Evolutionary conservation across 2,113 vertebrate species (phyloP), one percentile per base, ranked within the genome.

Genomic region (rabbit (Oryctolagus cuniculus)): DNA sequence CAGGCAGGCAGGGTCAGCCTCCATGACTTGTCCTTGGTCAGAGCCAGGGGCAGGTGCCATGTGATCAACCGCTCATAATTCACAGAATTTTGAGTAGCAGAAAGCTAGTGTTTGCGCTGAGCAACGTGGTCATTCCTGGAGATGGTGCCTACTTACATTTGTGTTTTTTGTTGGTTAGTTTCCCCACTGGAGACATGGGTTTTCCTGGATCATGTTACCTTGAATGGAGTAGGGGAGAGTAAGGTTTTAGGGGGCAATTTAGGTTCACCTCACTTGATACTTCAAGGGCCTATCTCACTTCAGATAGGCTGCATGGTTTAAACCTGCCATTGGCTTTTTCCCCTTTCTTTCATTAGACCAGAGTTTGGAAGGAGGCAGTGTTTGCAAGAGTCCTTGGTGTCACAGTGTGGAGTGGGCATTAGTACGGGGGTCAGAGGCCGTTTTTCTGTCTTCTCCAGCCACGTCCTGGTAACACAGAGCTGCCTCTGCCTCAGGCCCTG

Each of bases 1-100:
- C 91, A 91, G 73, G 85, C 90, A 80, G 44, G 19, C 63, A 67
- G 89, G 89, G 49, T 15, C 31, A 84, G 75, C 75, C 38, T 94
- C 67, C 25, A 8, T n/a, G 69, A 74, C 58, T 95, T 87, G 83
- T 25, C 90, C 73, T 91, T 89, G 79, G 11, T 63, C 4, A 2
- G 6, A 22, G 53, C 34, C 25, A 13, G 9, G 53, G 49, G 22
- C 10, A 80, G n/a, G 34, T 66, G 93, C 55, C 44, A 44, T 9
- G 7, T 1, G 44, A 44, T 44, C 73, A 85, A 17, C 80, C 4
- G 44, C 44, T 27, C 49, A 6, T 5, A 4, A 1, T 83, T 63
- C 22, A 10, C 15, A 31, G 53, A 53, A 82, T 89, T 19, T 79
- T 63, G 3, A 85, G 34, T 66, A 85, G 79, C 66, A 75, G 77